Evolutionary conservation across 2,113 vertebrate genomes (phyloP).

Genomic region (Calcarius ornatus): DNA sequence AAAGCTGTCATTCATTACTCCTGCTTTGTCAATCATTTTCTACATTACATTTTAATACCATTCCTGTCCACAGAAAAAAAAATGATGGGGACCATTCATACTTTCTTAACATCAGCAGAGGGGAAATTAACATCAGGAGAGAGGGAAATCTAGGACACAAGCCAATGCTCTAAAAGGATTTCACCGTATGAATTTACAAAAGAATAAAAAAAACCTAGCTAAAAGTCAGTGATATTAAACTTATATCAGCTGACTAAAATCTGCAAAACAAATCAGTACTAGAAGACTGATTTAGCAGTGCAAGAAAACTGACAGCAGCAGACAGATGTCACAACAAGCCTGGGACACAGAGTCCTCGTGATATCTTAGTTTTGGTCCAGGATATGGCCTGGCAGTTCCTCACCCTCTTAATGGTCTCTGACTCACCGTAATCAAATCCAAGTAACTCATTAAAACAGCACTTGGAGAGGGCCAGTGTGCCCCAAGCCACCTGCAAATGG

Average conservation of each 20-base stretch:
- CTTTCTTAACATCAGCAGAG: background rate
- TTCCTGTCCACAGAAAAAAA: background rate
- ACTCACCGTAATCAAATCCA: background rate
- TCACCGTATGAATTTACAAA: background rate
- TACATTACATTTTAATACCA: background rate
- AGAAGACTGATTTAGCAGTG: background rate
- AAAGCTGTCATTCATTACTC: background rate
- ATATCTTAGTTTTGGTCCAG: background rate
- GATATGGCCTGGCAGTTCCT: background rate
- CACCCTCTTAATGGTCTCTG: background rate
- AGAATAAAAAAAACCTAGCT: background rate
- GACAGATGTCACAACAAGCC: fast-evolving
- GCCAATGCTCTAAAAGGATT: background rate
- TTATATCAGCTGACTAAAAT: background rate
- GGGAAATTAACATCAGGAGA: background rate
- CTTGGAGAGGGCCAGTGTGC: background rate
- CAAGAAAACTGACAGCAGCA: background rate
- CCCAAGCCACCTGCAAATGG: background rate
- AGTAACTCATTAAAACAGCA: background rate
- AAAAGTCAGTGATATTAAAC: background rate
- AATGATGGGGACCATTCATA: background rate
- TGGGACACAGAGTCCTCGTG: background rate
- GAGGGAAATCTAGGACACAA: background rate
- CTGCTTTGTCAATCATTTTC: background rate
- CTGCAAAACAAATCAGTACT: background rate